phyloP scores from a whole-genome alignment of 2,797 vertebrate species.

The Acipenser transmontanus region DNA sequence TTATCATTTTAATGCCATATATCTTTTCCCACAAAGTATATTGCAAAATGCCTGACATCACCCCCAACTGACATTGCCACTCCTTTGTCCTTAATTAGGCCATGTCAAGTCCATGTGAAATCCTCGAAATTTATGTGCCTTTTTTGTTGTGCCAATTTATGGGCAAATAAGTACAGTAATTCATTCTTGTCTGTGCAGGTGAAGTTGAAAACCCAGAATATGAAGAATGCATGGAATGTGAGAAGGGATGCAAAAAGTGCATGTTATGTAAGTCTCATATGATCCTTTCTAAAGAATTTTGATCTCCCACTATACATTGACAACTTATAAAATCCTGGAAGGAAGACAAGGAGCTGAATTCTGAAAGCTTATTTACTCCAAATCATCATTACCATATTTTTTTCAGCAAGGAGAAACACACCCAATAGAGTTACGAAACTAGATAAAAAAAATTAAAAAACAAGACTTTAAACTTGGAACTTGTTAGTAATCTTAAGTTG shows the following conservation, averaged over 20 bases:
- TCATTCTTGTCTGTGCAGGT: conserved; percentile 45
- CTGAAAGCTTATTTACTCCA: no score
- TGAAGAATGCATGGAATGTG: conserved; percentile 68
- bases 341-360: background rate
- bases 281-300: background rate
- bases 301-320: background rate
- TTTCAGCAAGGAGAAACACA: background rate
- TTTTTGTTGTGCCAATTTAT: no score
- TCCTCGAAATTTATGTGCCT: no score
- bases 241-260: conserved; percentile 76
- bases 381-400: no score
- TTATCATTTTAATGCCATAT: background rate
- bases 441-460: background rate
- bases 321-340: conserved; percentile 13
- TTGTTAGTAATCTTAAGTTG: background rate
- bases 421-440: no score
- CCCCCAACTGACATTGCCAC: no score
- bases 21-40: background rate
- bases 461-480: background rate
- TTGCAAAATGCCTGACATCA: background rate
- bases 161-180: no score
- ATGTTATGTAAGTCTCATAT: conserved; percentile 57
- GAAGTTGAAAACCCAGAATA: conserved; percentile 53
- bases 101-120: no score
- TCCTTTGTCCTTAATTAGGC: background rate